Evolutionary conservation across 1,140 invertebrate species (phyloP).

Genomic region (Brachionus asplanchnoidis): DNA sequence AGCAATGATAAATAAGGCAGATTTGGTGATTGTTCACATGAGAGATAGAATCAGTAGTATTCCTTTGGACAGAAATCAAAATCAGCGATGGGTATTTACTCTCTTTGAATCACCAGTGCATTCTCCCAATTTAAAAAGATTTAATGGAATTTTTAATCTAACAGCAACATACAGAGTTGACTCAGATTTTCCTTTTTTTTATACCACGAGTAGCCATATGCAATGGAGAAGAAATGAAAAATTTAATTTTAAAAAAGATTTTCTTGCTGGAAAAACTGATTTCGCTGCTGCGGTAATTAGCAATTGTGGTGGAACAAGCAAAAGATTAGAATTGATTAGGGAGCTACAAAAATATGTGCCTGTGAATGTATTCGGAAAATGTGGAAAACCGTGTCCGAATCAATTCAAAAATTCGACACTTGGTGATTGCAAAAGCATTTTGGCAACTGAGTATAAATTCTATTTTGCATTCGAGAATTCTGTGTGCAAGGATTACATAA

Average conservation of each 20-base stretch:
- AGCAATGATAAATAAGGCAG: background rate
- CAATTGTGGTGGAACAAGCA: slow-evolving; percentile 7
- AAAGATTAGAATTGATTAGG: slow-evolving; percentile 17
- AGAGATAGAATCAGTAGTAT: background rate
- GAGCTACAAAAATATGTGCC: slow-evolving; percentile 17
- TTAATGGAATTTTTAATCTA: background rate
- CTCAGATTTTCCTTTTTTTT: slow-evolving; percentile 5
- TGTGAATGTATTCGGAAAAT: slow-evolving; percentile 25
- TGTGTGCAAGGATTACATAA: slow-evolving; percentile 42
- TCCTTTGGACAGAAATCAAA: background rate
- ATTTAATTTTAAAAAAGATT: background rate
- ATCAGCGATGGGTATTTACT: slow-evolving; percentile 32
- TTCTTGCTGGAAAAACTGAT: background rate
- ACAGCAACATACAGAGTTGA: background rate
- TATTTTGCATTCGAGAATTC: slow-evolving; percentile 44
- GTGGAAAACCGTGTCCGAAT: slow-evolving; percentile 5
- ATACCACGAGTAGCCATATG: background rate
- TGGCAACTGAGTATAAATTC: slow-evolving; percentile 39
- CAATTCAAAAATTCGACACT: background rate
- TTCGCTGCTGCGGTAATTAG: background rate
- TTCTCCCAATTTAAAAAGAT: background rate
- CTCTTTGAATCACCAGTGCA: slow-evolving; percentile 12
- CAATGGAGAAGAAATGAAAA: background rate
- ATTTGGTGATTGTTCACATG: slow-evolving; percentile 30
- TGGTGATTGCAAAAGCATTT: background rate